Evolutionary conservation across 2,113 vertebrate genomes (phyloP).

Genomic region (Oryzias javanicus): DNA sequence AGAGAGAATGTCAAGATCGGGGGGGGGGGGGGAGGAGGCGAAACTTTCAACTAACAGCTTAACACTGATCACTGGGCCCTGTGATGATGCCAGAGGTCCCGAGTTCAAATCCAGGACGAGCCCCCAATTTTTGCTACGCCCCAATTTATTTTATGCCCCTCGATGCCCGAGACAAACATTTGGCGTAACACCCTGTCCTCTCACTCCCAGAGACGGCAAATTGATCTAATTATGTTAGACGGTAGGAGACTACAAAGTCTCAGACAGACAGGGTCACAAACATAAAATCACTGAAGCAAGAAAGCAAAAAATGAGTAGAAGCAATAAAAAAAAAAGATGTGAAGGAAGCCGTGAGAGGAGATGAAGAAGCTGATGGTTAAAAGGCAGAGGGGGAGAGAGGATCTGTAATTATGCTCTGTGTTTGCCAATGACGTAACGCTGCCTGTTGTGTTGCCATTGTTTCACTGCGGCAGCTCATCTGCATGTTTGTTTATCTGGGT

Average conservation of each 20-base stretch:
- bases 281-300: constrained; percentile 8
- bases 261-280: constrained; percentile 20
- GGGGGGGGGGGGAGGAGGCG: too few species aligned
- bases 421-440: constrained; percentile 61
- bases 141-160: too few species aligned
- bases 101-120: constrained; percentile 81
- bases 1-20: constrained; percentile 27
- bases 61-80: constrained; percentile 33
- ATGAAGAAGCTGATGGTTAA: constrained; percentile 44
- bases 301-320: constrained; percentile 6
- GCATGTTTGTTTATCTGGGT: constrained; percentile 67
- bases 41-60: constrained; percentile 33
- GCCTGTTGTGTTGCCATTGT: constrained; percentile 59
- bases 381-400: constrained; percentile 44
- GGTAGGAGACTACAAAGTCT: constrained; percentile 22
- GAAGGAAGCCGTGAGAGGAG: constrained; percentile 20
- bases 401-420: constrained; percentile 62
- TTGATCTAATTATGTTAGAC: constrained; percentile 42
- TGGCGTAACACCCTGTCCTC: not conserved
- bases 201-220: constrained; percentile 20
- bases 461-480: constrained; percentile 46
- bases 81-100: too few species aligned
- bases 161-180: too few species aligned
- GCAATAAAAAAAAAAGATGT: constrained; percentile 18
- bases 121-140: constrained; percentile 31